Evolutionary conservation across 2,113 vertebrate species (phyloP).

Genomic region (Strigops habroptila): DNA sequence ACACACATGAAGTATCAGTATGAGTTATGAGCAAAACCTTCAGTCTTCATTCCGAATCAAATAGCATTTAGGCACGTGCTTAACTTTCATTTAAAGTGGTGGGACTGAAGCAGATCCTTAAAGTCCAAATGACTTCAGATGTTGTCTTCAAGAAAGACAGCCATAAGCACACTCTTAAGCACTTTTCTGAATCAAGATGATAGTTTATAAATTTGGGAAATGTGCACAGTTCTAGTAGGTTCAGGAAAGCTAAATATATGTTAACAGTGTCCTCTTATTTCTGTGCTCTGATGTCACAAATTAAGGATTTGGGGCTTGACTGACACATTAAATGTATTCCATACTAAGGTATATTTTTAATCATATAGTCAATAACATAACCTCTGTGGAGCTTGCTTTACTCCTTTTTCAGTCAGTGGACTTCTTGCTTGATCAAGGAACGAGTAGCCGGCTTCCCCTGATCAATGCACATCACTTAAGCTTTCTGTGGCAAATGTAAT

Average conservation of each 20-base stretch:
- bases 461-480: constrained; percentile 1
- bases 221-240: neutral
- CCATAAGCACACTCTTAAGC: neutral
- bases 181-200: constrained; percentile 8
- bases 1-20: neutral
- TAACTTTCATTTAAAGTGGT: neutral
- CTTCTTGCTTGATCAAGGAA: constrained; percentile 7
- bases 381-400: neutral
- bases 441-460: neutral
- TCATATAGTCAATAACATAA: neutral
- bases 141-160: neutral
- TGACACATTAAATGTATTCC: neutral
- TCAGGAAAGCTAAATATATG: neutral
- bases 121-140: neutral
- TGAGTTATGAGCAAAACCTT: neutral
- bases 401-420: constrained; percentile 11
- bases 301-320: neutral
- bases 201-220: neutral
- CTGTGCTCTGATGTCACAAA: neutral
- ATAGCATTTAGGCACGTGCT: neutral
- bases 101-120: neutral
- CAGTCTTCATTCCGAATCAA: neutral
- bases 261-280: neutral
- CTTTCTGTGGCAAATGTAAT: constrained; percentile 12
- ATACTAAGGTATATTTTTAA: neutral